A percentile compares a stretch with the other conserved stretches of the same genome.
phyloP scores from a whole-genome alignment of 2,888 invertebrate genomes.

The Cordilura impudica region DNA sequence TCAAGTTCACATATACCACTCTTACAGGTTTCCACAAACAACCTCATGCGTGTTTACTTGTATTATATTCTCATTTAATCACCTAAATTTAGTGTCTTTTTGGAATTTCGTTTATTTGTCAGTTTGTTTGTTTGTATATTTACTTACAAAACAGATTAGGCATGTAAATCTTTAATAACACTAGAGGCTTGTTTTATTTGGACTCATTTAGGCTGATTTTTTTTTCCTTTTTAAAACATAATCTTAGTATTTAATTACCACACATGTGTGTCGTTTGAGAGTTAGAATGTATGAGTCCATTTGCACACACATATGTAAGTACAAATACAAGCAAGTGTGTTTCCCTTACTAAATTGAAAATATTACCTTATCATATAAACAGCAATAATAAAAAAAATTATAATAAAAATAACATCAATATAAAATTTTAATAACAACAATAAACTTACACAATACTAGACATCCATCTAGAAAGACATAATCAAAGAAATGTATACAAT shows the following conservation, averaged over 20 bases:
- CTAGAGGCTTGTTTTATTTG: not conserved
- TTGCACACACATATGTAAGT: not conserved
- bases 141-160: not conserved
- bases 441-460: no score
- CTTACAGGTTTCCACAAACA: no score
- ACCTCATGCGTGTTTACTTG: not conserved
- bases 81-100: not conserved
- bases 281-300: not conserved
- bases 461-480: no score
- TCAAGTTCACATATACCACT: no score
- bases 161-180: constrained; percentile 5
- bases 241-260: not conserved
- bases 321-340: not conserved
- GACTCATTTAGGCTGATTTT: not conserved
- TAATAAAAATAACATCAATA: no score
- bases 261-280: not conserved
- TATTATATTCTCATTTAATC: not conserved
- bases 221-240: not conserved
- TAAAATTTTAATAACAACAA: no score
- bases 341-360: no score
- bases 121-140: not conserved
- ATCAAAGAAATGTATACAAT: no score
- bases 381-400: no score
- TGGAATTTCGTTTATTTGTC: not conserved
- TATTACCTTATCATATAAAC: no score